A percentile compares a stretch with the other conserved stretches of the same genome.
Evolutionary conservation across 2,113 vertebrate species (phyloP).

Genomic region (Sebastes fasciatus): DNA sequence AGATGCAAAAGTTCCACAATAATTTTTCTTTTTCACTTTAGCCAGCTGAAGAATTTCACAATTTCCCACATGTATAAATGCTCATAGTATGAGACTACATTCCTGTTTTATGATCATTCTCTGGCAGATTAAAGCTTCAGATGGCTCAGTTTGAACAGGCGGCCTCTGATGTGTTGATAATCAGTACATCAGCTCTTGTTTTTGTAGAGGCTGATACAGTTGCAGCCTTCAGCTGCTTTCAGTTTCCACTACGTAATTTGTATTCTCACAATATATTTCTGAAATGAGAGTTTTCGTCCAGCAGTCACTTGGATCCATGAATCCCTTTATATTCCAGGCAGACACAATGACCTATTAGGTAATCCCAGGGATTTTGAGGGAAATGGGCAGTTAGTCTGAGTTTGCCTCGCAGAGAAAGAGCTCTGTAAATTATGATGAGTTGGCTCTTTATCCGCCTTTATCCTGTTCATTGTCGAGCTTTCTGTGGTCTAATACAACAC

Average conservation of each 20-base stretch:
- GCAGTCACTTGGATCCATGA: constrained; percentile 22
- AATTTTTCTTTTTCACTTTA: neutral
- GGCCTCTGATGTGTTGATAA: constrained; percentile 31
- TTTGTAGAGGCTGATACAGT: neutral
- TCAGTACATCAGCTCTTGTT: constrained; percentile 27
- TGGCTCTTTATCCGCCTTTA: constrained; percentile 76
- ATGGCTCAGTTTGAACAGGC: constrained; percentile 14
- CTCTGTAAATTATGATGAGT: constrained; percentile 78
- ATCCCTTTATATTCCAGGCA: constrained; percentile 69
- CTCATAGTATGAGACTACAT: neutral
- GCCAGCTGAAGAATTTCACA: constrained; percentile 7
- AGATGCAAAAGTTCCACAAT: neutral
- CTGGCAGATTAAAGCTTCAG: constrained; percentile 26
- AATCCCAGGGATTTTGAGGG: constrained; percentile 79
- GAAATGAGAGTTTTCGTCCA: constrained; percentile 39
- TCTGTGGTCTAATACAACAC: constrained; percentile 62
- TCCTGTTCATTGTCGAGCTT: constrained; percentile 70
- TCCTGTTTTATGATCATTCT: constrained; percentile 12
- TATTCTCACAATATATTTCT: constrained; percentile 50
- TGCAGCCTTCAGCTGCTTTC: constrained; percentile 17
- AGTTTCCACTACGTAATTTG: constrained; percentile 42
- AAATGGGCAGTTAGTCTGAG: constrained; percentile 80
- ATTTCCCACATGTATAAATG: neutral
- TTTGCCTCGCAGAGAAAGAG: constrained; percentile 66
- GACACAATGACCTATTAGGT: constrained; percentile 81